Evolutionary conservation across 2,113 vertebrate genomes (phyloP).

Genomic region (Hippolais icterina): DNA sequence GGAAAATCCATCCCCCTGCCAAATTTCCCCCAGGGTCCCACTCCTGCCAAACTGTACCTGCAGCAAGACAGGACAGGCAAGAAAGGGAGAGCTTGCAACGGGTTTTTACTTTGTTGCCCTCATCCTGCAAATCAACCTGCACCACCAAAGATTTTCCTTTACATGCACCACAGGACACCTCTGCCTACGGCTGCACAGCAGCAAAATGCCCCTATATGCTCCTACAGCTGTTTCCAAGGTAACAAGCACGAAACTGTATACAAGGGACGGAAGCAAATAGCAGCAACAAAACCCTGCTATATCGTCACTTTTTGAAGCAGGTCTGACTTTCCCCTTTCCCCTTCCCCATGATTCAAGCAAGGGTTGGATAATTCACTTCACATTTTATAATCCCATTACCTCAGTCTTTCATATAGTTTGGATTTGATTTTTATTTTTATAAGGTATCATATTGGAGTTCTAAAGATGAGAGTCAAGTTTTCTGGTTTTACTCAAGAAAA

Average conservation of each 20-base stretch:
- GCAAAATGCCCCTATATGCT: constrained; percentile 60
- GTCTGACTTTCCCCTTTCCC: background rate
- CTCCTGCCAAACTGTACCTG: background rate
- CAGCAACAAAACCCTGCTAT: background rate
- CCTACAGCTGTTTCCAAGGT: constrained; percentile 78
- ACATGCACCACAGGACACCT: constrained; percentile 55
- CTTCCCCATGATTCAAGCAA: background rate
- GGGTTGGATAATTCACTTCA: background rate
- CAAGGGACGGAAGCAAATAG: constrained; percentile 25
- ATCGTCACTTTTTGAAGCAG: background rate
- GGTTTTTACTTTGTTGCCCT: background rate
- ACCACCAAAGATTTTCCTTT: background rate
- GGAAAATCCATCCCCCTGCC: background rate
- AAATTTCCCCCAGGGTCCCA: background rate
- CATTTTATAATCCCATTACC: background rate
- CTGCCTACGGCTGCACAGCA: constrained; percentile 55
- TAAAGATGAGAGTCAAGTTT: background rate
- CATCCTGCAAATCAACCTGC: background rate
- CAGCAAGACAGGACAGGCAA: background rate
- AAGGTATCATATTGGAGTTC: background rate
- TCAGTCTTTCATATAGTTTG: background rate
- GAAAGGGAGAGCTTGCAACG: background rate
- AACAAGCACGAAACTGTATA: constrained; percentile 65
- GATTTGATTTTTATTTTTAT: background rate
- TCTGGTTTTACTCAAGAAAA: background rate